Conservation (phyloP, 2,113 vertebrate species). For the Ailurus styani region DNA sequence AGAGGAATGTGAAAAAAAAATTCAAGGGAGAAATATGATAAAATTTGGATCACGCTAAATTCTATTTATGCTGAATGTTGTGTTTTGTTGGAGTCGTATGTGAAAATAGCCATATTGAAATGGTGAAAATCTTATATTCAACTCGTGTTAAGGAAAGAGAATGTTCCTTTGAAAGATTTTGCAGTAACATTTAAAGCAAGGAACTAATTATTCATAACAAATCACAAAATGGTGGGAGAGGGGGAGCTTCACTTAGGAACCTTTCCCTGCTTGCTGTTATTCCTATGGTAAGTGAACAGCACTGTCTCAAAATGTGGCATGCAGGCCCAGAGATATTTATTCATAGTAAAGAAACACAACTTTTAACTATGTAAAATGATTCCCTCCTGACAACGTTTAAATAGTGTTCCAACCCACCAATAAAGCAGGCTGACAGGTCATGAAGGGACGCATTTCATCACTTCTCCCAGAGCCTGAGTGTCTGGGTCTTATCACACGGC, state of each 20-base stretch:
- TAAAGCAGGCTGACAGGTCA: slow-evolving; percentile 25
- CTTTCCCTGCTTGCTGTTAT: slow-evolving; percentile 29
- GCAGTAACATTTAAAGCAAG: slow-evolving; percentile 65
- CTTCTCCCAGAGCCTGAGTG: neutral
- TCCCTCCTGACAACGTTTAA: slow-evolving; percentile 41
- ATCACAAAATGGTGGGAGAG: slow-evolving; percentile 45
- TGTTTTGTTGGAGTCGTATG: slow-evolving; percentile 77
- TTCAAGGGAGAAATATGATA: slow-evolving; percentile 64
- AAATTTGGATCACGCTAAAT: slow-evolving; percentile 74
- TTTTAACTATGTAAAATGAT: slow-evolving; percentile 20
- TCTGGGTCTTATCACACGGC: neutral
- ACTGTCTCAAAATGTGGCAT: neutral
- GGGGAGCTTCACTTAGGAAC: neutral
- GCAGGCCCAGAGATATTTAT: neutral
- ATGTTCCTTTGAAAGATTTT: slow-evolving; percentile 79
- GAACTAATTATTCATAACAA: slow-evolving; percentile 49
- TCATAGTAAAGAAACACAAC: slow-evolving; percentile 48
- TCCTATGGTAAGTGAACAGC: slow-evolving; percentile 49
- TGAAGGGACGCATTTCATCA: slow-evolving; percentile 21
- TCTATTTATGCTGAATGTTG: slow-evolving; percentile 79
- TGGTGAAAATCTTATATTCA: slow-evolving; percentile 72
- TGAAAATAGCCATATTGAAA: slow-evolving; percentile 78
- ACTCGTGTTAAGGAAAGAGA: slow-evolving; percentile 71
- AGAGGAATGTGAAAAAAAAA: slow-evolving; percentile 1
- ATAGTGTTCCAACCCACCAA: neutral